Conservation (phyloP, 1,140 invertebrate species). For the Ptiloglossa arizonensis region DNA sequence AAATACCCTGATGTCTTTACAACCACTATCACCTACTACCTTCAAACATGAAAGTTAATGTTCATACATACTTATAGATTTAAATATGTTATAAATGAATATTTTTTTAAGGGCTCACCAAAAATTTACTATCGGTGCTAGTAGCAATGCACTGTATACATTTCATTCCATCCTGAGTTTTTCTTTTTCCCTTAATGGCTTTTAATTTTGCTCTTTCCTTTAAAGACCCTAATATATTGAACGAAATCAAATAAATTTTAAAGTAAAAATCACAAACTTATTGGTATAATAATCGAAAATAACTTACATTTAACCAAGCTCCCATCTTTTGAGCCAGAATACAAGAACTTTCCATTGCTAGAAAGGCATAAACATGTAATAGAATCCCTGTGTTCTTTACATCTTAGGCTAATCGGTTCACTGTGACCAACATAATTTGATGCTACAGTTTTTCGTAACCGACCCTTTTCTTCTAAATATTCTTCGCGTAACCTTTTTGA, state of each 20-base stretch:
- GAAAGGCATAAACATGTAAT: conserved; percentile 93
- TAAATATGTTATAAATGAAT: neutral
- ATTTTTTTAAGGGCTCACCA: conserved; percentile 82
- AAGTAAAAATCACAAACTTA: conserved; percentile 20
- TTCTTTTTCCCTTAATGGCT: conserved; percentile 81
- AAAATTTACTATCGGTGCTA: conserved; percentile 92
- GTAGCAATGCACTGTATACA: conserved; percentile 88
- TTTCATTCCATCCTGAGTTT: conserved; percentile 80
- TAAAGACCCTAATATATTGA: conserved; percentile 82
- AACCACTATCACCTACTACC: conserved; percentile 86
- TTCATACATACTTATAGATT: neutral
- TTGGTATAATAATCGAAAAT: conserved; percentile 2
- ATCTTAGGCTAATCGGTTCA: conserved; percentile 83
- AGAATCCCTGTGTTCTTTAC: conserved; percentile 89
- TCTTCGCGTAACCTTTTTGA: conserved; percentile 90
- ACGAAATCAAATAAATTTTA: conserved; percentile 9
- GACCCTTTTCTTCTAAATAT: conserved; percentile 92
- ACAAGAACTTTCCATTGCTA: conserved; percentile 88
- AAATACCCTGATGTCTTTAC: conserved; percentile 92
- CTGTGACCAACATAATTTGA: conserved; percentile 84
- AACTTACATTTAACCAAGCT: conserved; percentile 91
- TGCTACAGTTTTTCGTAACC: conserved; percentile 88
- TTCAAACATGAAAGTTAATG: conserved; percentile 48
- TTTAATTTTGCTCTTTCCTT: conserved; percentile 82
- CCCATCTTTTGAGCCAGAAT: conserved; percentile 94